Base-by-base conservation (phyloP, 1,140 invertebrate genomes). In the Orchesella cincta region DNA sequence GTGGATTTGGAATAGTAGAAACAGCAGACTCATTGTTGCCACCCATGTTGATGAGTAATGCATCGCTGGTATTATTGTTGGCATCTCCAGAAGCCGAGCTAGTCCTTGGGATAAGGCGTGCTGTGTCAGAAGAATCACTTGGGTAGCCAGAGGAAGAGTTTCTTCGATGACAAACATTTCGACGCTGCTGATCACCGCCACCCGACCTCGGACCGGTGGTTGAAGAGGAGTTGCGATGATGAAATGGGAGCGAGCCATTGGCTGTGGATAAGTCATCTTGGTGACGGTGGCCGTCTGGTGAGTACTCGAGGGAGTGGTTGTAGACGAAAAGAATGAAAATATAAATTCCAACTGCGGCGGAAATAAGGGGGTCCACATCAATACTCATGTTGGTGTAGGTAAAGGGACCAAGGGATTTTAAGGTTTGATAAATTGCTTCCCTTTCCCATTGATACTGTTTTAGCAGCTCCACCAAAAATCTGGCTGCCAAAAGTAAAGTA, bases 251-350 rank as follows among this genome's bases (percentile, higher is more conserved):
- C 5, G 8, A 31, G 1, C 31, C 62, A 67, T 33, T 31, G 29
- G 26, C 12, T 46, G 39, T 8, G 8, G 39, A 46, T 46, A 46
- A 31, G 23, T 67, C 62, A 8, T 67, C 8, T 5, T 12, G 23
- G n/a, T 67, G 62, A 67, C 12, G 62, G n/a, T 67, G 62, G 12
- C 62, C 29, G 2, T 67, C 62, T 3, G 62, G 71, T n/a, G 34
- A 51, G 26, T 73, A 73, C 71, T 73, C 71, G 20, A 73, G 36
- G 20, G 71, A 73, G 71, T 73, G 71, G 71, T 73, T 73, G 71
- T 73, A 73, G 2, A 73, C 71, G 26, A 73, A 73, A 36, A 73
- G 39, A 28, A 73, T 36, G 46, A 73, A 73, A 51, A 73, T 73
- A 23, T 73, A 73, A 35, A 73, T 73, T 73, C 71, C 71, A 14